Percentiles rank a stretch among this genome's conserved stretches.
These are phyloP conservation scores for Lasius platythorax DNA, from an alignment of 2,888 invertebrate genomes.

Conservation along the genomic window DNA sequence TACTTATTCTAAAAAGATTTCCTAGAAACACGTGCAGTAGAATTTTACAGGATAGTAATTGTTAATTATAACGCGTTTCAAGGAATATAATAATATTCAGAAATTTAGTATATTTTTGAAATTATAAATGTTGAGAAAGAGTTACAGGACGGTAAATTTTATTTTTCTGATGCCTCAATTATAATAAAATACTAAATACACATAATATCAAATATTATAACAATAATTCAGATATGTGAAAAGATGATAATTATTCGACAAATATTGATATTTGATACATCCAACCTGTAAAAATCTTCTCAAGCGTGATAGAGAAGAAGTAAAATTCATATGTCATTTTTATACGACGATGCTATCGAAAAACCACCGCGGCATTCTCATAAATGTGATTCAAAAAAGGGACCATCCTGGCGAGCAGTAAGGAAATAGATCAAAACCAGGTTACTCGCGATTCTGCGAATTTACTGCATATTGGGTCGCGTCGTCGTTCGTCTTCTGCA, in stretches of 20 bases:
- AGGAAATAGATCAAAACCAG: conserved; percentile 76
- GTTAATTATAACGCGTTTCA: background rate
- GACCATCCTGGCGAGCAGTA: conserved; percentile 51
- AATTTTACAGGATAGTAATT: background rate
- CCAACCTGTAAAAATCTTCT: background rate
- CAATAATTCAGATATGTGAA: background rate
- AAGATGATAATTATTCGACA: background rate
- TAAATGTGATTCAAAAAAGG: conserved; percentile 76
- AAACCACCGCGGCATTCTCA: conserved; percentile 37
- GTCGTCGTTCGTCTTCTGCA: conserved; percentile 30
- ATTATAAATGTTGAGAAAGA: background rate
- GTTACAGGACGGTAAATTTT: background rate
- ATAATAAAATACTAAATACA: background rate
- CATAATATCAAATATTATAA: background rate
- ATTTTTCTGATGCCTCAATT: background rate
- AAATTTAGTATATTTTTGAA: background rate
- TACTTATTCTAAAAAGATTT: background rate
- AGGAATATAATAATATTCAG: background rate
- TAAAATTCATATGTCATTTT: conserved; percentile 61
- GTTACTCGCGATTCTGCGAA: conserved; percentile 71
- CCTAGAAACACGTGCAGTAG: background rate
- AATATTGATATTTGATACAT: background rate
- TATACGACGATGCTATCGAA: conserved; percentile 53
- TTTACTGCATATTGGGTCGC: conserved; percentile 79
- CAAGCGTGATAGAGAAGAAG: background rate